A percentile compares a stretch with the other conserved stretches of the same genome.
Evolutionary conservation across 2,888 invertebrate genomes (phyloP).

Genomic region (Catocala nupta): DNA sequence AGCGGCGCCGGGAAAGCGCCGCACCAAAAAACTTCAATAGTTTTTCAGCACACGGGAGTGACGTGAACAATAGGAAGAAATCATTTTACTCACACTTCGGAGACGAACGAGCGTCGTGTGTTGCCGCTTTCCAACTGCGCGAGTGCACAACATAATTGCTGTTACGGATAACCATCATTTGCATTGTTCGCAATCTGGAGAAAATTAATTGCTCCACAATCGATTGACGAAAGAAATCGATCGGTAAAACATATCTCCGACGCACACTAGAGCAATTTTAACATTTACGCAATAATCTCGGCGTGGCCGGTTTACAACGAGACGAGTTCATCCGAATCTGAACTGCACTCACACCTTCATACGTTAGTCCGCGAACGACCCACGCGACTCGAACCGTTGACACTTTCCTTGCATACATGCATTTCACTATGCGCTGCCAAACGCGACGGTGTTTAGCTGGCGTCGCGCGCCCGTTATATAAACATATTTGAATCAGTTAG

Average conservation of each 20-base stretch:
- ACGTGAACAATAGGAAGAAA: slow-evolving; percentile 83
- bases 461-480: slow-evolving; percentile 56
- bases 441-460: slow-evolving; percentile 45
- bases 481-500: slow-evolving; percentile 62
- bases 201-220: slow-evolving; percentile 80
- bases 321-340: slow-evolving; percentile 42
- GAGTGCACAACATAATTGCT: slow-evolving; percentile 72
- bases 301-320: slow-evolving; percentile 17
- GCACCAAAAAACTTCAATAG: slow-evolving; percentile 58
- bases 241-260: slow-evolving; percentile 52
- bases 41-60: slow-evolving; percentile 67
- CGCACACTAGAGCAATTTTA: slow-evolving; percentile 46
- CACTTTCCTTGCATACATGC: slow-evolving; percentile 45
- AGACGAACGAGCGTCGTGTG: slow-evolving; percentile 68
- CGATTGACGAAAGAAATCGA: slow-evolving; percentile 73
- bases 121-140: slow-evolving; percentile 78
- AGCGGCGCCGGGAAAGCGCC: slow-evolving; percentile 72
- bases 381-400: slow-evolving; percentile 45
- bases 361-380: slow-evolving; percentile 29
- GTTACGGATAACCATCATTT: slow-evolving; percentile 81
- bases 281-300: slow-evolving; percentile 25
- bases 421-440: slow-evolving; percentile 49
- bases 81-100: slow-evolving; percentile 75
- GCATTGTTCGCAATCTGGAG: slow-evolving; percentile 81
- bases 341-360: slow-evolving; percentile 46